Evolutionary conservation across 2,888 invertebrate genomes (phyloP).

Genomic region (Phrixothrix hirtus): DNA sequence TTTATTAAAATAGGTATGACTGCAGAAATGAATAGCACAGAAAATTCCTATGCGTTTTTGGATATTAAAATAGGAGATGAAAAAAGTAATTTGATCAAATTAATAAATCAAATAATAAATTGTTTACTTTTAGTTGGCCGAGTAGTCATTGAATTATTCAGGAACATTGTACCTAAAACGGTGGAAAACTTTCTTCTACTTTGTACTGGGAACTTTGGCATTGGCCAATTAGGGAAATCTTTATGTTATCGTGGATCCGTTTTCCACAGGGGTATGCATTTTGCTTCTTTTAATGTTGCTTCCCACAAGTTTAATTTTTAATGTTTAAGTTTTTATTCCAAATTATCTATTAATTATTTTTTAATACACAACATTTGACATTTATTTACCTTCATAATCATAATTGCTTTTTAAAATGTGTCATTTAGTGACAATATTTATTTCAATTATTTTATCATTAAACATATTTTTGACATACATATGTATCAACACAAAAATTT

Average conservation of each 20-base stretch:
- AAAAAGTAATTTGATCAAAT: constrained; percentile 65
- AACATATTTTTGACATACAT: background rate
- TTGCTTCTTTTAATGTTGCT: background rate
- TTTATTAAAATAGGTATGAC: background rate
- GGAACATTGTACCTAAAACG: constrained; percentile 81
- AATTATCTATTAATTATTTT: no score
- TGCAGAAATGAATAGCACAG: constrained; percentile 4
- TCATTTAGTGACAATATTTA: no score
- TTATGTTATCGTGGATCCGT: constrained; percentile 82
- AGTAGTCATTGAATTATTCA: constrained; percentile 83
- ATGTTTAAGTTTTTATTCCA: no score
- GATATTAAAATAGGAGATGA: constrained; percentile 71
- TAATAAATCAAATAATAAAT: no score
- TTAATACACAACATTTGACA: no score
- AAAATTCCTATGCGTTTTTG: constrained; percentile 64
- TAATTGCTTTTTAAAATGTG: no score
- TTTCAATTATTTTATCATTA: background rate
- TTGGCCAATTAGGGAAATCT: constrained; percentile 69
- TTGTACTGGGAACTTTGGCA: constrained; percentile 89
- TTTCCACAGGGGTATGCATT: constrained; percentile 75
- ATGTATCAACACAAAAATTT: no score
- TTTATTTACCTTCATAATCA: no score
- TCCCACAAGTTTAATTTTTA: no score
- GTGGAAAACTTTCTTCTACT: constrained; percentile 90
- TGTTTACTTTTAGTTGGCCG: constrained; percentile 67